Evolutionary conservation across 2,797 vertebrate species (phyloP).

Genomic region (Falco rusticolus): DNA sequence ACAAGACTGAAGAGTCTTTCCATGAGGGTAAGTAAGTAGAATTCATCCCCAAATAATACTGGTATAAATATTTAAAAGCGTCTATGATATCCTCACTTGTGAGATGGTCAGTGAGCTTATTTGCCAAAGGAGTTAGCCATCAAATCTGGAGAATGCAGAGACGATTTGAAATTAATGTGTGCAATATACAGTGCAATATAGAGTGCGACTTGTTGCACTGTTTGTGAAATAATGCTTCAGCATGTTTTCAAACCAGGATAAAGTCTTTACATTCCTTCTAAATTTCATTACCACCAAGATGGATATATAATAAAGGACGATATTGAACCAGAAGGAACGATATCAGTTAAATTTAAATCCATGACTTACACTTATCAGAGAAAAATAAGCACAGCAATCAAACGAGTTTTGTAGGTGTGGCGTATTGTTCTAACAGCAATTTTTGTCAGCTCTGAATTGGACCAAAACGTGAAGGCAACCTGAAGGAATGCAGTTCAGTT

Average conservation of each 20-base stretch:
- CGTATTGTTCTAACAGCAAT: background rate
- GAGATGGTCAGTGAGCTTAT: background rate
- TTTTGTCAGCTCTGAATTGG: background rate
- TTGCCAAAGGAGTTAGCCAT: background rate
- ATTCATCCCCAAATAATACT: background rate
- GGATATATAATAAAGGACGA: background rate
- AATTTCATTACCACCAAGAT: background rate
- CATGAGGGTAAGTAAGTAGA: background rate
- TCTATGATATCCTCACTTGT: background rate
- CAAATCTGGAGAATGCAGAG: background rate
- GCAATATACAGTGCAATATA: background rate
- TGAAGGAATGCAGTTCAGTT: background rate
- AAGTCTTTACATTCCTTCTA: background rate
- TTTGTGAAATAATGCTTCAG: background rate
- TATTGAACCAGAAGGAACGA: background rate
- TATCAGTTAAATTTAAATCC: background rate
- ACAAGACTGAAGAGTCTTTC: background rate
- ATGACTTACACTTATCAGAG: background rate
- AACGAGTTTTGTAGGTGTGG: background rate
- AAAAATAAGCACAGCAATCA: slow-evolving; percentile 1
- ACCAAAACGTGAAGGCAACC: background rate
- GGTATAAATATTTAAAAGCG: background rate
- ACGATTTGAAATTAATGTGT: background rate
- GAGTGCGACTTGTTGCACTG: background rate
- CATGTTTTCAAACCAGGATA: background rate